Evolutionary conservation across 1,140 invertebrate genomes (phyloP), one percentile per base, ranked within the genome.

Genomic region (Nebria ingens): DNA sequence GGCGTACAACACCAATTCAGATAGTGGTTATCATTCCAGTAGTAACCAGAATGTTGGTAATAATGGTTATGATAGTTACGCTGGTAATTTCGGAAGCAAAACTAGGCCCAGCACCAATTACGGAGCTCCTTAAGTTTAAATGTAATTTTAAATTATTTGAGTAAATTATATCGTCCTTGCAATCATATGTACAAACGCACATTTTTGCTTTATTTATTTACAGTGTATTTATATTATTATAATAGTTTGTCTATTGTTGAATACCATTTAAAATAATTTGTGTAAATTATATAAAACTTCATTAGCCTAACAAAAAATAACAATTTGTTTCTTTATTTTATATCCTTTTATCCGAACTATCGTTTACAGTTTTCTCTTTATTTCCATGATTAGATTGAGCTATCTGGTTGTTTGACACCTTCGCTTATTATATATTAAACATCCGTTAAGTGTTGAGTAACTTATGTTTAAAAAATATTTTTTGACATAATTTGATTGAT

Each of bases 101-200:
- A 20, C 20, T 19, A 49, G 58, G 42, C 58, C 60, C n/a, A 51
- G n/a, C 2, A 15, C 34, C 12, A 40, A 20, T 13, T 61, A 61
- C 29, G 60, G 60, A 19, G 60, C 60, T 17, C 60, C 60, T 19
- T 61, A 59, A 54, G 9, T 45, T 12, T 12, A 6, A 45, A 45
- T 45, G 21, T 61, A 59, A 54, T 45, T 45, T 12, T 12, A 6
- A 45, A 45, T 45, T 9, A 45, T 9, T 17, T 17, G 17, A 6
- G 40, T 34, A 34, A n/a, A 12, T 45, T 45, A 45, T 17, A 45
- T 45, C 17, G 15, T 45, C 17, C n/a, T 17, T 45, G 40, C 40
- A 45, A 45, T 45, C 3, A 12, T 45, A 12, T 45, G 40, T 45
- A 45, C 40, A 45, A 45, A 45, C 40, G 40, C 40, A 45, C 40